Percentiles rank a stretch among this genome's conserved stretches.
Conservation (phyloP, 1,140 invertebrate genomes). For the Dendrolimus kikuchii region DNA sequence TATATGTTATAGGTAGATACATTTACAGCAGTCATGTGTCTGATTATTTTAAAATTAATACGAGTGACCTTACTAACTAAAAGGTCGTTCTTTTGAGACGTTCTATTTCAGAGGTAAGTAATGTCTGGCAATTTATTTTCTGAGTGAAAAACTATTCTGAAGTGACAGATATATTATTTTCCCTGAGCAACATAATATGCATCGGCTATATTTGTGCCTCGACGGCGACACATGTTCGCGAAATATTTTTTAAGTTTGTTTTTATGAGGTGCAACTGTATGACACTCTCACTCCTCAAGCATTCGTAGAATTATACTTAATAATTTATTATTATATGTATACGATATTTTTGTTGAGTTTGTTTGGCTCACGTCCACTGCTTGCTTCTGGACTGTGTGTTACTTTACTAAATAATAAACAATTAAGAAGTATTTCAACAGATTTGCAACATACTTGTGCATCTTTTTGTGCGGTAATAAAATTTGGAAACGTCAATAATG, state of each 20-base stretch:
- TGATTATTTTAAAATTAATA: slow-evolving; percentile 2
- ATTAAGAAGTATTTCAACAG: slow-evolving; percentile 7
- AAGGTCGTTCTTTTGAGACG: slow-evolving; percentile 13
- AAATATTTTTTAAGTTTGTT: slow-evolving; percentile 57
- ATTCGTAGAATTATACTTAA: slow-evolving; percentile 60
- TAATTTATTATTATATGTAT: slow-evolving; percentile 46
- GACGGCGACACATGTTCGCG: slow-evolving; percentile 35
- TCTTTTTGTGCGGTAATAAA: too few species aligned
- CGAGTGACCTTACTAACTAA: slow-evolving; percentile 12
- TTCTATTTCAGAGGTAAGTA: slow-evolving; percentile 27
- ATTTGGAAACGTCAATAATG: too few species aligned
- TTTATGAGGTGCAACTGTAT: slow-evolving; percentile 65
- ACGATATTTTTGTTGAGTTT: slow-evolving; percentile 61
- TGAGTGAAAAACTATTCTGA: slow-evolving; percentile 20
- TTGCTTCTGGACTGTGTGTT: slow-evolving; percentile 40
- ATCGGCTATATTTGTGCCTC: slow-evolving; percentile 32
- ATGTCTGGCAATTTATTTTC: slow-evolving; percentile 31
- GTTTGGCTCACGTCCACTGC: slow-evolving; percentile 56
- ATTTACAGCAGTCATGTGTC: neutral
- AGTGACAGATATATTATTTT: slow-evolving; percentile 28
- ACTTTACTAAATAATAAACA: slow-evolving; percentile 28
- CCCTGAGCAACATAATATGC: slow-evolving; percentile 24
- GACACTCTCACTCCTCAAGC: slow-evolving; percentile 41
- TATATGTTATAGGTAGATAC: too few species aligned
- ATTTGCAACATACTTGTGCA: too few species aligned